A percentile compares a stretch with the other conserved stretches of the same genome.
Evolutionary conservation across 2,888 invertebrate genomes (phyloP).

Genomic region (Scelioninae gen. 1): DNA sequence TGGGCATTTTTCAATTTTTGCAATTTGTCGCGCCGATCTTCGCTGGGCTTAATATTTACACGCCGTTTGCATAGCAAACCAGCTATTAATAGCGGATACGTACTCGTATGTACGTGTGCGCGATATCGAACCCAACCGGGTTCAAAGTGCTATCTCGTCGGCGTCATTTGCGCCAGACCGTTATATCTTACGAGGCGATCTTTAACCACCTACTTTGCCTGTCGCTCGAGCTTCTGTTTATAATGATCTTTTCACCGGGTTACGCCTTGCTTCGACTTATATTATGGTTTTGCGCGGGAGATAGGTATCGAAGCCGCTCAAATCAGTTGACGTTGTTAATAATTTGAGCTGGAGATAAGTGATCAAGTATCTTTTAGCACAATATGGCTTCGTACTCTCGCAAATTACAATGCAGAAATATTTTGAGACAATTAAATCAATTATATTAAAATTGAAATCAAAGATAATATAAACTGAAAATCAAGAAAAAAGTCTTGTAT

Average conservation of each 20-base stretch:
- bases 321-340: not conserved
- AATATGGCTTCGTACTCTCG: not conserved
- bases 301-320: not conserved
- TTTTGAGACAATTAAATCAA: too few species aligned
- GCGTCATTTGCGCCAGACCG: constrained; percentile 72
- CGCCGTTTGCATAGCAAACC: constrained; percentile 25
- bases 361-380: not conserved
- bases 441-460: too few species aligned
- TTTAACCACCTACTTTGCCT: constrained; percentile 55
- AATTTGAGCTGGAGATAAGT: not conserved
- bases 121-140: constrained; percentile 68
- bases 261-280: constrained; percentile 21
- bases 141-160: constrained; percentile 72
- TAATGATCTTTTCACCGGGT: constrained; percentile 62
- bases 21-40: constrained; percentile 38
- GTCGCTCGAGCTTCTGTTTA: constrained; percentile 59
- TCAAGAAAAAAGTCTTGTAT: too few species aligned
- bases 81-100: constrained; percentile 33
- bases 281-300: constrained; percentile 26
- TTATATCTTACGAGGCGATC: constrained; percentile 73
- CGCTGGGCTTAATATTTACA: constrained; percentile 48
- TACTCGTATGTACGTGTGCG: constrained; percentile 1
- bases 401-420: too few species aligned
- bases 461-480: too few species aligned
- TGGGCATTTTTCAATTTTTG: constrained; percentile 40